phyloP scores from a whole-genome alignment of 2,888 invertebrate species.

The Idaea biselata region DNA sequence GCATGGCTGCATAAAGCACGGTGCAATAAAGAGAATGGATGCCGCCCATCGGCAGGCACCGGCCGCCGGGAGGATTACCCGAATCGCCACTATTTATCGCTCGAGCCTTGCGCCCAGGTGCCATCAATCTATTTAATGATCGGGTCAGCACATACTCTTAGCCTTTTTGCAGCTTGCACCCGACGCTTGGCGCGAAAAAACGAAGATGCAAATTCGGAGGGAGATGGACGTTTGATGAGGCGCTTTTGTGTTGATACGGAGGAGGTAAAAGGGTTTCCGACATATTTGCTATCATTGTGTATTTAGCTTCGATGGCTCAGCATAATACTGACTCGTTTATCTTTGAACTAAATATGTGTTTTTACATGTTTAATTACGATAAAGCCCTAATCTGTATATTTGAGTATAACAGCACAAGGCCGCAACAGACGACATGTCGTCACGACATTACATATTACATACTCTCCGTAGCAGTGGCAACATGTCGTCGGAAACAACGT shows the following conservation, averaged over 20 bases:
- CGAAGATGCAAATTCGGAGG: constrained; percentile 56
- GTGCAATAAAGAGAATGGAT: constrained; percentile 80
- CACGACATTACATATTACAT: too few relatives aligned
- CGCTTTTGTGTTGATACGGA: constrained; percentile 73
- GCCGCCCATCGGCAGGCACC: constrained; percentile 75
- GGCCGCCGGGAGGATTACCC: constrained; percentile 76
- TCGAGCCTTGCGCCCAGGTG: constrained; percentile 78
- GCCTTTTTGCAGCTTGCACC: constrained; percentile 66
- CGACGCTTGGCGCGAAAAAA: constrained; percentile 57
- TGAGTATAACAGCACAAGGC: too few relatives aligned
- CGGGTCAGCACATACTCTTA: constrained; percentile 78
- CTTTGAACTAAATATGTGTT: background rate
- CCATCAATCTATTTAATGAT: constrained; percentile 81
- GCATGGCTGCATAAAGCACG: constrained; percentile 74
- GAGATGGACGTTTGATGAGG: constrained; percentile 80
- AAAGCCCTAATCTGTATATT: too few relatives aligned
- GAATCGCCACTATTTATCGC: constrained; percentile 81
- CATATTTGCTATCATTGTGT: constrained; percentile 51
- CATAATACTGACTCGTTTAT: constrained; percentile 2
- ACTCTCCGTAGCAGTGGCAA: too few relatives aligned
- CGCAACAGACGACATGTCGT: too few relatives aligned
- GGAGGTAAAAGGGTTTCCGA: constrained; percentile 68
- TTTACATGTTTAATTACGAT: too few relatives aligned
- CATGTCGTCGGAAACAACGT: too few relatives aligned
- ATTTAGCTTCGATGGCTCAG: constrained; percentile 21